These are phyloP conservation scores for Poeciliopsis prolifica DNA, from an alignment of 2,113 vertebrate genomes.

Conservation along the genomic window DNA sequence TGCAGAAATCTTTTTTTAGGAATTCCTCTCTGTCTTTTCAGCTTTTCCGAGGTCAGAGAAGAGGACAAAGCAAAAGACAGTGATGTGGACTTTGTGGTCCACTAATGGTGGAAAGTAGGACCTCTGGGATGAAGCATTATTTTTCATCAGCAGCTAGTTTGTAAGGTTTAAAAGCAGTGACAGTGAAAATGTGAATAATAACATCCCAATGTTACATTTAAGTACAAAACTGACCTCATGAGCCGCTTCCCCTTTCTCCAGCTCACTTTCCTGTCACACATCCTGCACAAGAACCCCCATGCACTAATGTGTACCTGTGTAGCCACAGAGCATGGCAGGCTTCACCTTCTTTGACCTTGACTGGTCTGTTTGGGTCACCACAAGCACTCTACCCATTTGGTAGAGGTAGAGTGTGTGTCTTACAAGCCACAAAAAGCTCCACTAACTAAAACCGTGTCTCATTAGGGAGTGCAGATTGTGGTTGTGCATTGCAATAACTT, in stretches of 20 bases:
- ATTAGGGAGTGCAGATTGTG: neutral
- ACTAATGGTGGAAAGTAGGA: conserved; percentile 28
- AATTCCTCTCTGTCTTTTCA: neutral
- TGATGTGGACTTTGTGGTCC: conserved; percentile 25
- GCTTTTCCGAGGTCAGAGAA: conserved; percentile 11
- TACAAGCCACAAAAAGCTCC: conserved; percentile 30
- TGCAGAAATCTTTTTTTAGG: neutral
- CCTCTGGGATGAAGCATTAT: conserved; percentile 39
- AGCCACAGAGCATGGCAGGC: conserved; percentile 52
- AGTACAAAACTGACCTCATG: conserved; percentile 44
- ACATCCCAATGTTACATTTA: conserved; percentile 48
- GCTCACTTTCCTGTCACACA: conserved; percentile 34
- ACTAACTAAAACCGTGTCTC: conserved; percentile 52
- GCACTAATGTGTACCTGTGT: conserved; percentile 42
- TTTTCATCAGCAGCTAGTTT: conserved; percentile 45
- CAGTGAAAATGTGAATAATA: conserved; percentile 49
- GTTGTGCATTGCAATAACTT: neutral
- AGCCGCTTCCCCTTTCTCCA: conserved; percentile 33
- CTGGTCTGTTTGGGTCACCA: conserved; percentile 53
- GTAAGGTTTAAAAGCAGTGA: conserved; percentile 49
- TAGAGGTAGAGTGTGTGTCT: conserved; percentile 45
- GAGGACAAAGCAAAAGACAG: conserved; percentile 9
- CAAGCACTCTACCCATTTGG: conserved; percentile 4
- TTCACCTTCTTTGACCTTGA: conserved; percentile 76
- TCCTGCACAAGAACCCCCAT: conserved; percentile 4